phyloP scores from a whole-genome alignment of 2,113 vertebrate species.

The Podarcis muralis region DNA sequence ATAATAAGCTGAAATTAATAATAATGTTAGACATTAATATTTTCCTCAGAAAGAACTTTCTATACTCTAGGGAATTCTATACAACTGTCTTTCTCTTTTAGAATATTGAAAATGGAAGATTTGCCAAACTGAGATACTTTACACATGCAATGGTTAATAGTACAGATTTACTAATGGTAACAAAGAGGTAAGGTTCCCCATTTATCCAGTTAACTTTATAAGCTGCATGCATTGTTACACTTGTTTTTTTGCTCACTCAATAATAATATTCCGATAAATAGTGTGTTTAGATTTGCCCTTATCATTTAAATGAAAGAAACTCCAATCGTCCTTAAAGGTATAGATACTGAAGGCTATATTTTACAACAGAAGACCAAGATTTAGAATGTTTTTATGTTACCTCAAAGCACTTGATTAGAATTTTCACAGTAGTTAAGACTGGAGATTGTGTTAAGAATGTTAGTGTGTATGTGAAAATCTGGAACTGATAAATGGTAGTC shows the following conservation, averaged over 20 bases:
- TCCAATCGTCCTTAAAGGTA: not conserved
- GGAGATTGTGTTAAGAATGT: not conserved
- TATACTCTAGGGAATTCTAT: constrained; percentile 37
- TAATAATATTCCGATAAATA: not conserved
- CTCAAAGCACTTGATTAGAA: not conserved
- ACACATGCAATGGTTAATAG: constrained; percentile 96
- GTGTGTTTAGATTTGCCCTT: not conserved
- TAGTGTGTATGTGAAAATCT: not conserved
- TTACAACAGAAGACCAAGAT: not conserved
- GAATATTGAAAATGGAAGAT: constrained; percentile 98
- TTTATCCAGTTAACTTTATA: constrained; percentile 8
- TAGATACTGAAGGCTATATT: not conserved
- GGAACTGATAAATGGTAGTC: not conserved
- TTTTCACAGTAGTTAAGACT: not conserved
- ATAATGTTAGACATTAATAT: not conserved
- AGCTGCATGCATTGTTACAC: not conserved
- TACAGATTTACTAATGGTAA: constrained; percentile 96
- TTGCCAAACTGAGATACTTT: constrained; percentile 95
- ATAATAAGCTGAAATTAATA: not conserved
- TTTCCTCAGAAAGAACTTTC: constrained; percentile 8
- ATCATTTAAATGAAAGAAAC: not conserved
- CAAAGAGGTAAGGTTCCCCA: constrained; percentile 83
- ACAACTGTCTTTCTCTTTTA: constrained; percentile 70
- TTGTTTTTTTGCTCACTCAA: not conserved
- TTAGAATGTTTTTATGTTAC: not conserved